These are phyloP conservation scores for pig (Sus scrofa) DNA, from an alignment of 2,113 vertebrate species.

Conservation along the genomic window DNA sequence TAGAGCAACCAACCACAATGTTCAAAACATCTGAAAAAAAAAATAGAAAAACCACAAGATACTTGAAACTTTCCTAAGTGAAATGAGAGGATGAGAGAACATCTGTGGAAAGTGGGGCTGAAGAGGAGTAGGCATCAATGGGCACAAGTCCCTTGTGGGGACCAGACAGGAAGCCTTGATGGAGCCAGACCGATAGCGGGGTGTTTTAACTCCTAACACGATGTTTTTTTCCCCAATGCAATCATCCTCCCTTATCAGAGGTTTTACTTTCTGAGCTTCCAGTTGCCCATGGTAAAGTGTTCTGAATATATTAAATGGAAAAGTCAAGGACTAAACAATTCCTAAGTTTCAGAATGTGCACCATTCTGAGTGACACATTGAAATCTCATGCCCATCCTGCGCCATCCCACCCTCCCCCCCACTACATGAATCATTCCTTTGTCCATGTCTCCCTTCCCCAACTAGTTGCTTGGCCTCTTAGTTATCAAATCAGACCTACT, in stretches of 20 bases:
- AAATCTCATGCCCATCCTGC: background rate
- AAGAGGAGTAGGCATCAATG: background rate
- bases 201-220: background rate
- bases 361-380: background rate
- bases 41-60: background rate
- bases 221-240: background rate
- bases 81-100: background rate
- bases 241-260: background rate
- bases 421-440: background rate
- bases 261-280: background rate
- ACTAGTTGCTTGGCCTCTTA: background rate
- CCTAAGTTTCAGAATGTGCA: background rate
- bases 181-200: background rate
- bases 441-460: background rate
- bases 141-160: background rate
- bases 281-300: background rate
- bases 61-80: background rate
- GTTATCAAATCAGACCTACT: background rate
- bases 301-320: background rate
- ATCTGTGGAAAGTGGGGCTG: background rate
- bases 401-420: background rate
- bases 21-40: background rate
- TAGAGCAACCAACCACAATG: background rate
- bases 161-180: too few species aligned
- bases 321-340: background rate